phyloP scores from a whole-genome alignment of 2,888 invertebrate genomes.

The Dendrolimus pini region DNA sequence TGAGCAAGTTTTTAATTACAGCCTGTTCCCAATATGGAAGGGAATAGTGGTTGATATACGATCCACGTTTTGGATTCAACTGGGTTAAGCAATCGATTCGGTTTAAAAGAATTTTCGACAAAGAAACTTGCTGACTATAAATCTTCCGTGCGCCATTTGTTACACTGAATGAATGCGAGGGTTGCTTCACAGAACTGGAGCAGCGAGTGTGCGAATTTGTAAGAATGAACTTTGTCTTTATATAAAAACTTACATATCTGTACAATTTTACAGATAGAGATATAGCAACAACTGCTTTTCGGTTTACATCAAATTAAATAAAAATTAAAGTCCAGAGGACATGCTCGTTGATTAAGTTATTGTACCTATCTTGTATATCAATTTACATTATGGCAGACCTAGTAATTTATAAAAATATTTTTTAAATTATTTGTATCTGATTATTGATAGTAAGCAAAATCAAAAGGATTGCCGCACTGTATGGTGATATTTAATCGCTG shows the following conservation, averaged over 20 bases:
- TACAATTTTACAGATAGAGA: too few relatives aligned
- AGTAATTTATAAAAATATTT: too few relatives aligned
- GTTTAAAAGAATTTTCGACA: slow-evolving; percentile 31
- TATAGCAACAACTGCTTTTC: too few relatives aligned
- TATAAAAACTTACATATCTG: background rate
- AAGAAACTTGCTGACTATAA: slow-evolving; percentile 46
- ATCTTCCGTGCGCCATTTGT: slow-evolving; percentile 67
- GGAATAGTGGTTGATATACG: background rate
- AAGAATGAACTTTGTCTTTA: background rate
- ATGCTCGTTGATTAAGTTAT: too few relatives aligned
- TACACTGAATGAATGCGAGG: slow-evolving; percentile 49
- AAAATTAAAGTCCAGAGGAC: too few relatives aligned
- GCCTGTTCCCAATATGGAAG: slow-evolving; percentile 12
- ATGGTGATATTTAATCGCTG: too few relatives aligned
- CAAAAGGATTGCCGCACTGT: too few relatives aligned
- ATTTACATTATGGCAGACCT: too few relatives aligned
- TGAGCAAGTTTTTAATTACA: slow-evolving; percentile 47
- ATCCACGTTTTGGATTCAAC: background rate
- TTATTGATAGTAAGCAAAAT: too few relatives aligned
- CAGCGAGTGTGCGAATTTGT: slow-evolving; percentile 15
- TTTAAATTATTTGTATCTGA: too few relatives aligned
- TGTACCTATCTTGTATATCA: too few relatives aligned
- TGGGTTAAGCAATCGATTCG: slow-evolving; percentile 2
- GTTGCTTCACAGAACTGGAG: slow-evolving; percentile 29
- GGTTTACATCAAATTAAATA: too few relatives aligned